Percentiles rank a stretch among this genome's conserved stretches.
Conservation (phyloP, 1,140 invertebrate genomes). For the Drosophila nasuta region DNA sequence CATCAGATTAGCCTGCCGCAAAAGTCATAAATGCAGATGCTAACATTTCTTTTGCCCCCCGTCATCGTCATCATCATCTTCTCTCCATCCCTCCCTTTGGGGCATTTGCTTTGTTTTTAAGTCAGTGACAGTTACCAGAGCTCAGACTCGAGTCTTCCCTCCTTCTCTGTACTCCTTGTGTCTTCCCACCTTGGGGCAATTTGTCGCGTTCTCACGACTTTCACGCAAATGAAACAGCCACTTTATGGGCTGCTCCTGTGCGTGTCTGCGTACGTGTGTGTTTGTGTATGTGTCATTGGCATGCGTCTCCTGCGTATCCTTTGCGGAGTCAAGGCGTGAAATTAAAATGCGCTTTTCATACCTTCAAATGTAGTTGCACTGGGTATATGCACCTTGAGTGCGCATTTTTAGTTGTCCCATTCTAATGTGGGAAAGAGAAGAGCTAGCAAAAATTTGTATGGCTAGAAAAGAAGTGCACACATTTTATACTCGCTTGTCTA, state of each 20-base stretch:
- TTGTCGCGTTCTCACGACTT: slow-evolving; percentile 77
- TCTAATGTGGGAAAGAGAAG: background rate
- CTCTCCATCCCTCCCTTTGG: slow-evolving; percentile 39
- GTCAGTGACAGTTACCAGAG: slow-evolving; percentile 23
- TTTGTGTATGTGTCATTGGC: slow-evolving; percentile 25
- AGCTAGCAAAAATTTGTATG: background rate
- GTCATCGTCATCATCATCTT: background rate
- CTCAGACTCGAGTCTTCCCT: background rate
- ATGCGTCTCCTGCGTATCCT: slow-evolving; percentile 39
- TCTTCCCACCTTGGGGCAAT: slow-evolving; percentile 60
- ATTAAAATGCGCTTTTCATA: slow-evolving; percentile 60
- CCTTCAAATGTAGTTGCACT: slow-evolving; percentile 8
- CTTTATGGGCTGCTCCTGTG: slow-evolving; percentile 62
- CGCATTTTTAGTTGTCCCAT: background rate
- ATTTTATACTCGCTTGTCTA: background rate
- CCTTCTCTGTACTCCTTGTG: background rate
- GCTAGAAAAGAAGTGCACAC: background rate
- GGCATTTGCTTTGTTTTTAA: slow-evolving; percentile 74
- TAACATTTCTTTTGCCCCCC: slow-evolving; percentile 65
- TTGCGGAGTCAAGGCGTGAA: slow-evolving; percentile 57
- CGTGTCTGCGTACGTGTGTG: slow-evolving; percentile 11
- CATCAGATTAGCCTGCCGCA: slow-evolving; percentile 81
- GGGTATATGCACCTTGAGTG: slow-evolving; percentile 4
- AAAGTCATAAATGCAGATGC: slow-evolving; percentile 83
- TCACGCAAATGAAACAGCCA: slow-evolving; percentile 77